Evolutionary conservation across 2,888 invertebrate species (phyloP), one percentile per base, ranked within the genome.

Genomic region (Eristalinus sepulchralis): DNA sequence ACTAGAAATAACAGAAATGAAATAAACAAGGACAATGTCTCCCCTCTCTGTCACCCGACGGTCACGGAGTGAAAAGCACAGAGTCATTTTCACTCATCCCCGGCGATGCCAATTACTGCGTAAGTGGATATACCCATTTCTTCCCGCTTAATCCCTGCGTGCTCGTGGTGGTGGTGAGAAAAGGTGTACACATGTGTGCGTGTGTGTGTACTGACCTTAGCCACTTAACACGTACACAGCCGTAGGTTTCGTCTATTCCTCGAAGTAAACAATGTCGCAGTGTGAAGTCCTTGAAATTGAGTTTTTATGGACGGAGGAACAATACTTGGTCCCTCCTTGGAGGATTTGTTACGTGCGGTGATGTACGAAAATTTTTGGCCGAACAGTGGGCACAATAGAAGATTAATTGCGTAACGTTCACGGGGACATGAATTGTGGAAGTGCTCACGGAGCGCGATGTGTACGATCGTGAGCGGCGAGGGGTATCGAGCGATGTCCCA

Each of bases 311-410:
- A 66, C 22, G 31, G 20, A 70, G 24, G 34, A 47, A 31, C 55
- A 75, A 33, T 27, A 55, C 71, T 17, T 70, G 66, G 76, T 80
- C 76, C 71, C 60, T 47, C 47, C 72, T 67, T 62, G 24, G 62
- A 57, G 67, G 72, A 85, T 81, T 85, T 81, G 81, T 81, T 85
- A 85, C 81, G 84, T 85, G 84, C 63, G 84, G 84, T 81, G 81
- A 72, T 81, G 76, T 63, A 63, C 11, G 62, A 10, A 63, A 36
- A 57, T 76, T 67, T 33, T 17, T 10, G 11, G 33, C 39, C 17
- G 10, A 64, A 59, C 47, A 10, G 22, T 39, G 20, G 11, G 59
- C 6, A 64, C 62, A 76, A 83, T 76, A 62, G 72, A 47, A 80
- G 76, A 85, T 72, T 81, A 81, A 85, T 77, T 75, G 57, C 66